These are phyloP conservation scores for Melanostigma gelatinosum DNA, from an alignment of 2,113 vertebrate genomes.

Conservation along the genomic window DNA sequence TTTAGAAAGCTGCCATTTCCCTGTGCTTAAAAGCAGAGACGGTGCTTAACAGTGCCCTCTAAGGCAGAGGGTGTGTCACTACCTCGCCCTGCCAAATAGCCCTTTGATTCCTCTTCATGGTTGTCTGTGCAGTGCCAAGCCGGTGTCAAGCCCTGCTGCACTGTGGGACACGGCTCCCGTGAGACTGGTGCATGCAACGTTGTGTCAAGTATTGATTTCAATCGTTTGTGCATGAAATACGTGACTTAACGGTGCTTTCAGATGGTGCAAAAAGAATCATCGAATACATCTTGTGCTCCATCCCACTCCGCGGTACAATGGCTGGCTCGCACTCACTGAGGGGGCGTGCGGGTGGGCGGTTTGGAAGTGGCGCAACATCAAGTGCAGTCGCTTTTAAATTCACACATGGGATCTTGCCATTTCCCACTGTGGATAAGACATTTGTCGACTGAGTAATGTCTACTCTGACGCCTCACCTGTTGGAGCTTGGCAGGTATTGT, in stretches of 20 bases:
- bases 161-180: constrained; percentile 30
- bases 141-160: constrained; percentile 33
- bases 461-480: constrained; percentile 74
- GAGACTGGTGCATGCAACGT: not conserved
- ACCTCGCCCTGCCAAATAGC: constrained; percentile 35
- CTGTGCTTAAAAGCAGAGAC: constrained; percentile 24
- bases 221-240: constrained; percentile 1
- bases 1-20: constrained; percentile 17
- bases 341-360: constrained; percentile 61
- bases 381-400: constrained; percentile 56
- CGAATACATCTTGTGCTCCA: constrained; percentile 47
- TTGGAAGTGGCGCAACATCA: constrained; percentile 71
- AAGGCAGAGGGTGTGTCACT: constrained; percentile 58
- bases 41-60: constrained; percentile 77
- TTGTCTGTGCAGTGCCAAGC: constrained; percentile 28
- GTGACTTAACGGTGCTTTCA: constrained; percentile 10
- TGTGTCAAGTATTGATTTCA: constrained; percentile 12
- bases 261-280: constrained; percentile 29
- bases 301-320: constrained; percentile 60
- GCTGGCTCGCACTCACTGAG: constrained; percentile 52
- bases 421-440: constrained; percentile 32
- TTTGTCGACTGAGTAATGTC: constrained; percentile 49
- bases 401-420: constrained; percentile 61
- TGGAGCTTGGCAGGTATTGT: constrained; percentile 70
- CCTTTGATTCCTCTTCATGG: constrained; percentile 36